Percentiles rank a stretch among this genome's conserved stretches.
Conservation (phyloP, 2,113 vertebrate genomes). For the Hippopotamus amphibius region DNA sequence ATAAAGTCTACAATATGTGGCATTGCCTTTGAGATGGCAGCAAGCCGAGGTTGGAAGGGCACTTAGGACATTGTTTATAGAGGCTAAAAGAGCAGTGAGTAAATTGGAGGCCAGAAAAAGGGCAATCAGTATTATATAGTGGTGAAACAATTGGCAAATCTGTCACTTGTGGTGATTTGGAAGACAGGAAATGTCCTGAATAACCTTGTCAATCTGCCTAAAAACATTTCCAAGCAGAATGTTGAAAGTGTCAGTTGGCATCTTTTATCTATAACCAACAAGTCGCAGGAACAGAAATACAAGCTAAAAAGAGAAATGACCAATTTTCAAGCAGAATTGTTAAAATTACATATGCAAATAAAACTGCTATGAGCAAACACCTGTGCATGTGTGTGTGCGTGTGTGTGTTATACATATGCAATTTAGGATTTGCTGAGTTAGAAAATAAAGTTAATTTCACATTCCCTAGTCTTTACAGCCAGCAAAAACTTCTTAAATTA, state of each 20-base stretch:
- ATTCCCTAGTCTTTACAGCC: neutral
- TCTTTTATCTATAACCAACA: neutral
- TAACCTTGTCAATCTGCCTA: neutral
- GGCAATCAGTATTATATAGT: neutral
- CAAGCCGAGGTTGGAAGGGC: neutral
- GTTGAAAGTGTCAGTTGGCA: neutral
- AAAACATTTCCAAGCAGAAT: neutral
- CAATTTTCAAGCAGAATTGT: constrained; percentile 3
- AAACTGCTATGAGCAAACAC: neutral
- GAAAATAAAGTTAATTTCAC: neutral
- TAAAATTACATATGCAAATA: neutral
- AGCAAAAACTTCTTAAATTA: neutral
- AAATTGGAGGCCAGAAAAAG: neutral
- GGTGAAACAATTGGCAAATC: neutral
- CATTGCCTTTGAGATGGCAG: neutral
- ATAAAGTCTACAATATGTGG: neutral
- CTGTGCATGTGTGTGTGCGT: neutral
- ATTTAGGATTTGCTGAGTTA: neutral
- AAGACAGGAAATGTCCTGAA: neutral
- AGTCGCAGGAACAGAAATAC: neutral
- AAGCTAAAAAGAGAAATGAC: neutral
- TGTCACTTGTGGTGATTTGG: neutral
- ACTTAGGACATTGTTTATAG: neutral
- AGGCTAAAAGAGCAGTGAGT: neutral
- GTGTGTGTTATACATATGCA: neutral